Evolutionary conservation across 2,888 invertebrate genomes (phyloP).

Genomic region (Rotaria sp.): DNA sequence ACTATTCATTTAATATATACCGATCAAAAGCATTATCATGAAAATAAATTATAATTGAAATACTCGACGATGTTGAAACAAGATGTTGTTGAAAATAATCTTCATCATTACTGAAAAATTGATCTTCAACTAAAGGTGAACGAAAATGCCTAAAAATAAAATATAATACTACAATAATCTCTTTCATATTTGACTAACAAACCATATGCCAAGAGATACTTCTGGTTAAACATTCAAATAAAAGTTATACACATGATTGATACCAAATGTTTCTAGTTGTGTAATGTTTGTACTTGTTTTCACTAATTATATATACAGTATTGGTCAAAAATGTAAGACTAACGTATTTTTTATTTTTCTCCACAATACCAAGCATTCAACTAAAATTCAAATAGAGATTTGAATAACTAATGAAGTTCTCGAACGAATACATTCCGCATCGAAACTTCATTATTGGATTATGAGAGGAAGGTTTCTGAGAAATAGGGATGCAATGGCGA

Average conservation of each 20-base stretch:
- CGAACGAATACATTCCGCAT: no score
- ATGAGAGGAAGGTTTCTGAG: no score
- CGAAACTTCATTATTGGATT: no score
- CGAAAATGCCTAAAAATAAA: constrained; percentile 33
- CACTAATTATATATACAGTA: background rate
- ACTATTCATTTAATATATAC: background rate
- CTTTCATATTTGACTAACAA: background rate
- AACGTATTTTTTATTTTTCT: no score
- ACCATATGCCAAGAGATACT: constrained; percentile 35
- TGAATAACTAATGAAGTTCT: no score
- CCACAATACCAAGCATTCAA: no score
- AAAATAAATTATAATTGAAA: constrained; percentile 33
- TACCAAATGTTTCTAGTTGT: constrained; percentile 23
- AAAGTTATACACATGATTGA: constrained; percentile 34
- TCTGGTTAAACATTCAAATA: constrained; percentile 32
- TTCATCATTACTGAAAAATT: background rate
- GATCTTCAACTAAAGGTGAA: constrained; percentile 27
- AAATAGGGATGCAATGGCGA: no score
- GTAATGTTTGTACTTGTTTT: constrained; percentile 23
- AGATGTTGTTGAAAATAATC: constrained; percentile 36
- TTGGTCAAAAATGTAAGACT: no score
- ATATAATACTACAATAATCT: no score
- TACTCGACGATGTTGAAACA: background rate
- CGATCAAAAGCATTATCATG: constrained; percentile 35
- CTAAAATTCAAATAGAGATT: no score